Base-by-base conservation (phyloP, 1,140 invertebrate genomes). In the Drosophila rhopaloa region DNA sequence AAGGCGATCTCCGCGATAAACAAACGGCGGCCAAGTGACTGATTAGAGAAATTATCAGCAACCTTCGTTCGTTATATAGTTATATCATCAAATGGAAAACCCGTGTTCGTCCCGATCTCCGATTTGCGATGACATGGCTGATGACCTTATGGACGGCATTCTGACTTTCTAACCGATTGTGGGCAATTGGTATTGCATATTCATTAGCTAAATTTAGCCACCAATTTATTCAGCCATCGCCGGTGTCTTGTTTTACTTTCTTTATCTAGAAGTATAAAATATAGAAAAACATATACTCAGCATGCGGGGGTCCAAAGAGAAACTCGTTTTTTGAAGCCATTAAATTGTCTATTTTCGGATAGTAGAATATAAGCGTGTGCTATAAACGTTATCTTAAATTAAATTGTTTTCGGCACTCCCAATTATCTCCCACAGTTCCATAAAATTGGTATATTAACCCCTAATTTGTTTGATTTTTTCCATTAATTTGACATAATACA, bases 41-140 rank as follows among this genome's bases (percentile, higher is more conserved):
- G 83, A 88, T 88, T 88, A 79, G 71, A 88, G 50, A 76, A 79
- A 60, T 77, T 80, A 88, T 86, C 83, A 88, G 76, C 47, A 53
- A 74, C 84, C 84, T 79, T 75, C 50, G 76, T 41, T 54, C 44
- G 65, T 29, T 75, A 66, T 76, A 82, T 68, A 41, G 65, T 29
- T 75, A 66, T 76, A 82, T 72, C 61, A 72, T 63, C 71, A 79
- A 86, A 86, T 86, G 83, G 76, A 79, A 83, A 79, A 76, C 16
- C 65, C 71, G 43, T 86, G 82, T 82, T 74, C 40, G 82, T 82
- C 70, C 40, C 35, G 27, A 24, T 16, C 37, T 13, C 35, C 56
- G 13, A 29, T 14, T 48, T 7, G 8, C 48, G 27, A 71, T 68
- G 66, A 73, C 55, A 40, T 38, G 61, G n/a, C 40, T 48, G 60